Base-by-base conservation (phyloP, 2,113 vertebrate species). In the Caloenas nicobarica region DNA sequence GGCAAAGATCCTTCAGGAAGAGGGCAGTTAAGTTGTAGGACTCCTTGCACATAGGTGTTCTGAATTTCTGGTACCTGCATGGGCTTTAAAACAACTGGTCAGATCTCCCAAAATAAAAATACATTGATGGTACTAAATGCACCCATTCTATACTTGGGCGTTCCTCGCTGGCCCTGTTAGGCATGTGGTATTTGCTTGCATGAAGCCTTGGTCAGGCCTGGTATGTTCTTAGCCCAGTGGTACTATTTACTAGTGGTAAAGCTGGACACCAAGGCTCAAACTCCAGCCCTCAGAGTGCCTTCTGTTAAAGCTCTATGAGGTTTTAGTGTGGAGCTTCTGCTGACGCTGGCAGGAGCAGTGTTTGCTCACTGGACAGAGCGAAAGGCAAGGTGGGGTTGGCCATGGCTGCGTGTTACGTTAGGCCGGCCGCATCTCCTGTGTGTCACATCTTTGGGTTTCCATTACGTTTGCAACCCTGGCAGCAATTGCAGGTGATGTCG, bases 121-220 rank as follows among this genome's bases (percentile, higher is more conserved):
- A 33, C 17, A 5, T 24, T 64, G 31, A 1, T 29, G 25, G 9
- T 46, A 9, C 51, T 64, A 19, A 48, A 8, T 48, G n/a, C 14
- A 33, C 21, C 5, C 1, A 0, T 10, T 68, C 7, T 66, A 1
- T 68, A 1, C 21, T 24, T 46, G 33, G 13, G 29, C 33, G 29
- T 78, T 78, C 40, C 5, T 50, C 1, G 0, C 31, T n/a, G 58
- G 23, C 46, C 13, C 38, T 23, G 8, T 10, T 46, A 31, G 38
- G 16, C 13, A 2, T 4, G 60, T 56, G 77, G 40, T 38, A 5
- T 36, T 58, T 54, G 29, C 60, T 57, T 56, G 4, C 18, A 6
- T 9, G 12, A 60, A 72, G 64, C 48, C 76, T 83, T 80, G 80
- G 38, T 81, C 57, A 80, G 48, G 53, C 34, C 53, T 79, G 74